These are phyloP conservation scores for Crotalus horridus DNA, from an alignment of 2,113 vertebrate species.

Conservation along the genomic window DNA sequence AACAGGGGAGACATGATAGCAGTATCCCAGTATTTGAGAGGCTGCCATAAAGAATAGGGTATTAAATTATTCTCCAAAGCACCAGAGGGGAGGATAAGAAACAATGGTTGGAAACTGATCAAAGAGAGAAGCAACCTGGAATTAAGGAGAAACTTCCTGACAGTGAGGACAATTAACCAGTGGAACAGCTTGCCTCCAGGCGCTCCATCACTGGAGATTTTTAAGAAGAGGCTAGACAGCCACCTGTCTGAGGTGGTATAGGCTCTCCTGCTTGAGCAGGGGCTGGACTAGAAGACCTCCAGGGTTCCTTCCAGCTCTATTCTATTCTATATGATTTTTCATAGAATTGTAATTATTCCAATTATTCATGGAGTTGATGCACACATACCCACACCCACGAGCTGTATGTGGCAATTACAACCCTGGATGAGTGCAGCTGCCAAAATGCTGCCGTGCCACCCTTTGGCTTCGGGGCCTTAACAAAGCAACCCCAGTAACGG, in stretches of 20 bases:
- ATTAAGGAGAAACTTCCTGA: no score
- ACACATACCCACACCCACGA: not conserved
- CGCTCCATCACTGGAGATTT: not conserved
- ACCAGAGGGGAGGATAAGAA: no score
- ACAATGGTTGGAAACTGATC: no score
- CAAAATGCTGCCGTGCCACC: not conserved
- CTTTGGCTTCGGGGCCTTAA: not conserved
- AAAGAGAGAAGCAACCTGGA: no score
- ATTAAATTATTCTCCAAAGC: no score
- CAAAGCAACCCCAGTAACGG: not conserved
- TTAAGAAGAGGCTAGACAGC: not conserved
- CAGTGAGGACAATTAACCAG: no score
- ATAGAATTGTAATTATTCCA: not conserved
- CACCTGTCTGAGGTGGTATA: fast-evolving
- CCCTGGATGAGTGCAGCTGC: not conserved
- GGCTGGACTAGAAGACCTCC: not conserved
- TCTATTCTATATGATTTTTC: not conserved
- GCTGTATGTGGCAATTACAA: not conserved
- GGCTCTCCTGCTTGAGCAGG: not conserved
- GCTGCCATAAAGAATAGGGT: no score
- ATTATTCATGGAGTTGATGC: not conserved
- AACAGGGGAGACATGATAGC: no score
- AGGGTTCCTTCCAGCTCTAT: not conserved
- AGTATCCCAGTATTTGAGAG: no score
- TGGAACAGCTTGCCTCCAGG: not conserved